phyloP scores from a whole-genome alignment of 2,888 invertebrate species.

The Prosapia bicincta region DNA sequence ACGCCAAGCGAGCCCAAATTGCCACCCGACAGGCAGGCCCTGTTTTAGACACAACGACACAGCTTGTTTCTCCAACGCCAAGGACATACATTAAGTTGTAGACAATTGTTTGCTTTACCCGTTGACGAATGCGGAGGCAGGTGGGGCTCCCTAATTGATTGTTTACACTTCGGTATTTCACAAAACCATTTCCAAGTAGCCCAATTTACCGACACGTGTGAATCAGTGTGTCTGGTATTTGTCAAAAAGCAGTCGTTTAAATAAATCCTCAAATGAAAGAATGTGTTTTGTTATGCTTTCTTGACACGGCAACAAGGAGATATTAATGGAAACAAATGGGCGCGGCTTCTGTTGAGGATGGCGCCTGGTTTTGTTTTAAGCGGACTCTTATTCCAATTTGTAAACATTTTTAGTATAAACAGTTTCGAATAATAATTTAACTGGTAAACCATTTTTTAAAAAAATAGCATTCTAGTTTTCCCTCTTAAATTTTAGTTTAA shows the following conservation, averaged over 20 bases:
- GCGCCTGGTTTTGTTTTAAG: no score
- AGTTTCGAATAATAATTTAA: no score
- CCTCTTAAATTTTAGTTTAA: no score
- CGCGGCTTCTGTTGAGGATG: no score
- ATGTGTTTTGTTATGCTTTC: no score
- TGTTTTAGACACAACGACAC: neutral
- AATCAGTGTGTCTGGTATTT: neutral
- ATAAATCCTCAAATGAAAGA: neutral
- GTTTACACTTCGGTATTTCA: neutral
- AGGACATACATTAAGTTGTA: neutral
- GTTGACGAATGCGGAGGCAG: neutral
- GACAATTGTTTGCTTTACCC: neutral
- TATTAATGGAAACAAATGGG: no score
- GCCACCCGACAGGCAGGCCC: neutral
- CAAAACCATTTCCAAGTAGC: neutral
- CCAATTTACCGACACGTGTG: neutral
- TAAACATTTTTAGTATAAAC: no score
- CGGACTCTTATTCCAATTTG: no score
- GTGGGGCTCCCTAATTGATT: neutral
- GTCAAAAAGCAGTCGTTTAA: neutral
- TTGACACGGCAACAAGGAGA: no score
- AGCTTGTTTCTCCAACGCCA: neutral
- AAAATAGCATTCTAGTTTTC: no score
- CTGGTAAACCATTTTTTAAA: no score
- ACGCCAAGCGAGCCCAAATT: neutral